Evolutionary conservation across 2,888 invertebrate species (phyloP).

Genomic region (Eupithecia subfuscata): DNA sequence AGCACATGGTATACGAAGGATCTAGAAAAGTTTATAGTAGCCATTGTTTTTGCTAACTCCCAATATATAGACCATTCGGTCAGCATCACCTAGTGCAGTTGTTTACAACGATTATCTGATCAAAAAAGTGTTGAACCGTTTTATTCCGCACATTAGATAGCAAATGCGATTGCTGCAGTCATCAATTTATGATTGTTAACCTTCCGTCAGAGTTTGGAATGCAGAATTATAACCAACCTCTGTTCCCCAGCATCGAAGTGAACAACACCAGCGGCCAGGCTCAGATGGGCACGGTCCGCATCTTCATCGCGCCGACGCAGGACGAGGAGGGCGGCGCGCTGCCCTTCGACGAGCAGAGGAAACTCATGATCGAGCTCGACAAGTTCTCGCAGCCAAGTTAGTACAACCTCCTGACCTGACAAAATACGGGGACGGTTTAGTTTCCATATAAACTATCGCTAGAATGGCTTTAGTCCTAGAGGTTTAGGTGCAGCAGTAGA

Average conservation of each 20-base stretch:
- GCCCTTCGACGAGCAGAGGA: slow-evolving; percentile 80
- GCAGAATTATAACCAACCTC: background rate
- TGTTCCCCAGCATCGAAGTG: slow-evolving; percentile 74
- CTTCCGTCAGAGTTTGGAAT: background rate
- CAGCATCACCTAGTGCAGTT: background rate
- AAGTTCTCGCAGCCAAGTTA: slow-evolving; percentile 86
- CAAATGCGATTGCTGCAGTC: background rate
- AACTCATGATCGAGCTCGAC: slow-evolving; percentile 89
- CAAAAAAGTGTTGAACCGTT: background rate
- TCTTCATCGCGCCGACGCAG: slow-evolving; percentile 87
- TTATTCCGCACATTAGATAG: no score
- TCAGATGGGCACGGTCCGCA: slow-evolving; percentile 86
- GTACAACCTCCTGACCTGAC: slow-evolving; percentile 8
- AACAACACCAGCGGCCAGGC: slow-evolving; percentile 80
- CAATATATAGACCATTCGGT: background rate
- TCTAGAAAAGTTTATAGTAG: background rate
- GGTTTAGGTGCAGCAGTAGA: background rate
- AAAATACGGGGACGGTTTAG: background rate
- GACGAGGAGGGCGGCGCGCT: slow-evolving; percentile 69
- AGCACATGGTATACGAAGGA: no score
- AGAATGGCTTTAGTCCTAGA: background rate
- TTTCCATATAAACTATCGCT: background rate
- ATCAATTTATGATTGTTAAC: background rate
- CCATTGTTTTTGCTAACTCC: background rate
- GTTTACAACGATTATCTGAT: background rate